Percentiles rank a stretch among this genome's conserved stretches.
Evolutionary conservation across 30 jellyfish, hydroid and myxozoan genomes (phyloP).

Genomic region (Hydractinia echinata): DNA sequence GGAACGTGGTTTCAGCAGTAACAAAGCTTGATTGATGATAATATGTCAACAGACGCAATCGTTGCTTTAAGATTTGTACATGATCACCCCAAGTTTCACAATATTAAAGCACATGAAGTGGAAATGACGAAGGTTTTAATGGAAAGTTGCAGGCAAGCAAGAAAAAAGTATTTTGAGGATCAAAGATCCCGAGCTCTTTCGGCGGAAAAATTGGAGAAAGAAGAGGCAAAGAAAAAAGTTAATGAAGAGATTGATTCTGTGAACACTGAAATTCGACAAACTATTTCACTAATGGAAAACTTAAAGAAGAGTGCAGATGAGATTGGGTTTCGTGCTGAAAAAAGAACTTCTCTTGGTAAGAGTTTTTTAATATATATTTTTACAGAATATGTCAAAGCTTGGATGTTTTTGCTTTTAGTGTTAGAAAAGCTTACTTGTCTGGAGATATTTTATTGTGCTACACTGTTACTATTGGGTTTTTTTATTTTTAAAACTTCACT

Average conservation of each 20-base stretch:
- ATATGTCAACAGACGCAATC: conserved; percentile 5
- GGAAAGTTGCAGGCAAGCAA: conserved; percentile 6
- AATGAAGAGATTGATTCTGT: conserved; percentile 13
- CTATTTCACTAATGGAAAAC: conserved; percentile 6
- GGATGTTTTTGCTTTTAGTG: too few relatives aligned
- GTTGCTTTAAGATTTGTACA: not conserved
- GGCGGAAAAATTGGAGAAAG: conserved; percentile 20
- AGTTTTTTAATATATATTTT: too few relatives aligned
- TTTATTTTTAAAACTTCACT: too few relatives aligned
- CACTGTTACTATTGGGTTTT: too few relatives aligned
- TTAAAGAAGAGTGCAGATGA: conserved; percentile 13
- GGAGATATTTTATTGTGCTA: too few relatives aligned
- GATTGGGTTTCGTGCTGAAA: too few relatives aligned
- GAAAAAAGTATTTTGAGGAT: not conserved
- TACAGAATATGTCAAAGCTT: too few relatives aligned
- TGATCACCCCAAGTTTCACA: conserved; percentile 5
- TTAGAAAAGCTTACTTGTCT: too few relatives aligned
- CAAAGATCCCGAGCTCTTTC: not conserved
- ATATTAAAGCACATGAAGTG: conserved; percentile 1
- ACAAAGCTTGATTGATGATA: conserved; percentile 28
- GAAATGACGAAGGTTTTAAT: not conserved
- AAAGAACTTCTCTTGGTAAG: too few relatives aligned
- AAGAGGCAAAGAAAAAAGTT: conserved; percentile 1
- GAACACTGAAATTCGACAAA: conserved; percentile 21
- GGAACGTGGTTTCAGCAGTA: conserved; percentile 27